Base-by-base conservation (phyloP, 2,888 invertebrate genomes). In the Orthosia gracilis region DNA sequence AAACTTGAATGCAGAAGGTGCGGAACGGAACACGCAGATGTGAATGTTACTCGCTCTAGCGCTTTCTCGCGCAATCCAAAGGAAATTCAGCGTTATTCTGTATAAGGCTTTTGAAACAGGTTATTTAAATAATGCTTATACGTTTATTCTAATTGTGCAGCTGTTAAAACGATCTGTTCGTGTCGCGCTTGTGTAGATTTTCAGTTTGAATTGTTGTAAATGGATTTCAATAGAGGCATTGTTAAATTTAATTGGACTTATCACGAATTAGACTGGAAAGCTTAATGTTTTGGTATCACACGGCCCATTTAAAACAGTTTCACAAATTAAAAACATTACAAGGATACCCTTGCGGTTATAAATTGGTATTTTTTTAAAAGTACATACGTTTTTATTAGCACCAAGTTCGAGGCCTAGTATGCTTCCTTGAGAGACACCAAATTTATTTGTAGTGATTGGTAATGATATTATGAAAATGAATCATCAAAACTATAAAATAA, bases 1-100 rank as follows among this genome's bases (percentile, higher is more conserved):
- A 84, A 87, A 82, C 72, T 85, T 80, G 74, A 76, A 84, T 87
- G 88, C 88, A 88, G 79, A 54, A 87, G 87, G 88, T 81, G 74
- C 89, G 89, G 89, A 86, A 84, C 88, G 88, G 88, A 87, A 85
- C 78, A 76, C 87, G 72, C 89, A 88, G 89, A 88, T 88, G 88
- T 83, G 80, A 54, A 78, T 64, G 80, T 85, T 82, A 86, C 57
- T 18, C 81, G 87, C 87, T 75, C 59, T 66, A 76, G 74, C 78
- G 85, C 80, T 76, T 82, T 69, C 82, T 83, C 82, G 82, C 82
- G 85, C 79, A 74, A 76, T 78, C 65, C 75, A 57, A 77, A 80
- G 87, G 80, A 83, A 87, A 80, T 88, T 80, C 73, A 76, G 47
- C 72, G 72, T 64, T 79, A 78, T 86, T 84, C 78, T 78, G 76